Conservation (phyloP, 2,888 invertebrate genomes). For the Drosophila vallismaia region DNA sequence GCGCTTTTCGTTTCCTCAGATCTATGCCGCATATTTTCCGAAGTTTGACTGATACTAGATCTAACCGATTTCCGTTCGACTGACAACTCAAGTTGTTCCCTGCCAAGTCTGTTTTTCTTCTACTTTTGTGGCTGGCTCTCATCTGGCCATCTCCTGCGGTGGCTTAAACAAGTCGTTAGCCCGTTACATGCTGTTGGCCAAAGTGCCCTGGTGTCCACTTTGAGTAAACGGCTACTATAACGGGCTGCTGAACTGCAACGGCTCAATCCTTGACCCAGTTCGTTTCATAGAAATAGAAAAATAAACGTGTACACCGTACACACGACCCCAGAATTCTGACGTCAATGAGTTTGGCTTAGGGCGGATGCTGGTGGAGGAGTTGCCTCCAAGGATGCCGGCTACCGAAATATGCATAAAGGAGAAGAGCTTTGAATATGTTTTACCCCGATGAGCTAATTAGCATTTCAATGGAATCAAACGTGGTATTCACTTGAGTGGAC, state of each 20-base stretch:
- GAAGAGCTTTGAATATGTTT: conserved; percentile 1
- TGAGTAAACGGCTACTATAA: conserved; percentile 1
- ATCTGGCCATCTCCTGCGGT: conserved; percentile 49
- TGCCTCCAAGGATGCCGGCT: conserved; percentile 24
- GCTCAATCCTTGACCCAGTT: conserved; percentile 70
- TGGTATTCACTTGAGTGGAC: not conserved
- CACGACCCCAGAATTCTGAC: conserved; percentile 46
- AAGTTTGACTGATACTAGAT: conserved; percentile 40
- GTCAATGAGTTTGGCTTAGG: conserved; percentile 47
- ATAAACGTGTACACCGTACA: conserved; percentile 20
- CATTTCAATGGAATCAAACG: conserved; percentile 7
- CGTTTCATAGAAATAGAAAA: conserved; percentile 29
- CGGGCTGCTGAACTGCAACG: conserved; percentile 20
- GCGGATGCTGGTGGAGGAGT: conserved; percentile 20
- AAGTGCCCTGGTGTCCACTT: conserved; percentile 18
- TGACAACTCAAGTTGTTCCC: not conserved
- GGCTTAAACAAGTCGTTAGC: conserved; percentile 43
- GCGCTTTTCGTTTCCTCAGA: conserved; percentile 55
- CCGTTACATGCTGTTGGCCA: conserved; percentile 24
- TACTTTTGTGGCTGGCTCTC: not conserved
- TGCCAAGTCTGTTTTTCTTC: conserved; percentile 11
- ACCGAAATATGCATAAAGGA: conserved; percentile 16
- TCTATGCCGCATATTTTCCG: conserved; percentile 55
- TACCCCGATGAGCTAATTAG: conserved; percentile 17
- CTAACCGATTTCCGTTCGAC: conserved; percentile 6